Percentiles rank a stretch among this genome's conserved stretches.
phyloP scores from a whole-genome alignment of 2,797 vertebrate species.

The Pelodytes ibericus region DNA sequence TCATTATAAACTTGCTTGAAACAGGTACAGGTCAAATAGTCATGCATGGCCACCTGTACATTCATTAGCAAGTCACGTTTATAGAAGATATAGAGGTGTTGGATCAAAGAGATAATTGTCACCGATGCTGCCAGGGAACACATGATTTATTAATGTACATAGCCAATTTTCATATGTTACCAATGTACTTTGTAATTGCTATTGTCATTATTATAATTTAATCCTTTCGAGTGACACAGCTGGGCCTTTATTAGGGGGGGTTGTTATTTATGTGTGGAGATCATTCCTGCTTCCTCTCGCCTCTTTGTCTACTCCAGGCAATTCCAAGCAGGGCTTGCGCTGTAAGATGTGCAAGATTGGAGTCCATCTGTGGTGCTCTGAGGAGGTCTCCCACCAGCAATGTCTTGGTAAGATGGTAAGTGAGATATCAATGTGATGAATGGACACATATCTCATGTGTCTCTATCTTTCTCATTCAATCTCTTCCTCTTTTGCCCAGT shows the following conservation, averaged over 20 bases:
- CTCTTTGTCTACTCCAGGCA: conserved; percentile 69
- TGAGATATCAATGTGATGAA: no score
- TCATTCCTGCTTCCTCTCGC: background rate
- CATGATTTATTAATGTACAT: background rate
- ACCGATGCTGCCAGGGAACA: background rate
- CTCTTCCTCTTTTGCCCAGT: no score
- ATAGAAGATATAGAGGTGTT: background rate
- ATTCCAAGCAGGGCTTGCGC: conserved; percentile 90
- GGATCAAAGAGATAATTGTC: background rate
- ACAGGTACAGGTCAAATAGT: background rate
- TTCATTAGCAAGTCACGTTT: background rate
- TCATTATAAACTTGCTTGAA: background rate
- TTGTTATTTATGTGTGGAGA: background rate
- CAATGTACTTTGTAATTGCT: background rate
- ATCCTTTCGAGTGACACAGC: no score
- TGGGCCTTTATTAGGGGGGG: background rate
- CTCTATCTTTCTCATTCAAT: no score
- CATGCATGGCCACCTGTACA: background rate
- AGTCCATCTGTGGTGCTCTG: conserved; percentile 90
- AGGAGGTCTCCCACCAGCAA: conserved; percentile 84
- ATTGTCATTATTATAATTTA: background rate
- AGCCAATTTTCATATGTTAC: background rate
- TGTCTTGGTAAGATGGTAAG: conserved; percentile 84
- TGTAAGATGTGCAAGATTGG: conserved; percentile 90
- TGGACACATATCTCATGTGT: no score